These are phyloP conservation scores for Elmis aenea DNA, from an alignment of 2,888 invertebrate genomes.

Conservation along the genomic window DNA sequence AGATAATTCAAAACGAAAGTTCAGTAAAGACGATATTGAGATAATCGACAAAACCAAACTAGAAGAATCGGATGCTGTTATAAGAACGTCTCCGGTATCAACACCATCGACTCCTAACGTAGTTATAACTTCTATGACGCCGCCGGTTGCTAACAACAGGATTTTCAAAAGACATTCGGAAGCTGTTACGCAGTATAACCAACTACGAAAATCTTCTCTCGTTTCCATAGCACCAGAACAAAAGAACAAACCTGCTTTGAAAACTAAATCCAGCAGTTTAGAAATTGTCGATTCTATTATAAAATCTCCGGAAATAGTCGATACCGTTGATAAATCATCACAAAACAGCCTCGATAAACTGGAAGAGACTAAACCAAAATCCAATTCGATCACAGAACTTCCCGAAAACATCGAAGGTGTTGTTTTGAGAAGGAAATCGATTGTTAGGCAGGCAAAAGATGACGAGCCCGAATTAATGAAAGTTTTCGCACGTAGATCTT, in stretches of 20 bases:
- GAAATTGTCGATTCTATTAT: constrained; percentile 49
- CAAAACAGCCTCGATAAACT: constrained; percentile 36
- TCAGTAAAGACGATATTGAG: constrained; percentile 48
- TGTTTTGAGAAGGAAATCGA: constrained; percentile 54
- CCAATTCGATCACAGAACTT: constrained; percentile 47
- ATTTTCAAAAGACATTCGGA: constrained; percentile 23
- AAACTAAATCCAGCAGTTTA: constrained; percentile 54
- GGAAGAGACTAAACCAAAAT: constrained; percentile 39
- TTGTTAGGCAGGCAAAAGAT: constrained; percentile 50
- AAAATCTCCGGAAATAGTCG: constrained; percentile 15
- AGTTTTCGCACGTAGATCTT: constrained; percentile 74
- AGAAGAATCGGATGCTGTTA: constrained; percentile 28
- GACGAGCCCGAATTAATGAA: constrained; percentile 77
- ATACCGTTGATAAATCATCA: constrained; percentile 18
- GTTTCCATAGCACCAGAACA: constrained; percentile 21
- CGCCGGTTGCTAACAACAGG: constrained; percentile 16
- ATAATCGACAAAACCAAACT: constrained; percentile 40
- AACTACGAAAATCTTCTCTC: constrained; percentile 21
- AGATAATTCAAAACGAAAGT: constrained; percentile 41
- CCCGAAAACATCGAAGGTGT: constrained; percentile 42
- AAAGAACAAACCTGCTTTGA: constrained; percentile 48
- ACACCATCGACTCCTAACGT: constrained; percentile 23
- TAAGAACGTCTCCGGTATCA: constrained; percentile 20
- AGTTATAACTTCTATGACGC: constrained; percentile 25
- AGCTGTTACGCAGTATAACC: constrained; percentile 9